A percentile compares a stretch with the other conserved stretches of the same genome.
phyloP scores from a whole-genome alignment of 2,888 invertebrate species.

The Tanytarsus gracilentus region DNA sequence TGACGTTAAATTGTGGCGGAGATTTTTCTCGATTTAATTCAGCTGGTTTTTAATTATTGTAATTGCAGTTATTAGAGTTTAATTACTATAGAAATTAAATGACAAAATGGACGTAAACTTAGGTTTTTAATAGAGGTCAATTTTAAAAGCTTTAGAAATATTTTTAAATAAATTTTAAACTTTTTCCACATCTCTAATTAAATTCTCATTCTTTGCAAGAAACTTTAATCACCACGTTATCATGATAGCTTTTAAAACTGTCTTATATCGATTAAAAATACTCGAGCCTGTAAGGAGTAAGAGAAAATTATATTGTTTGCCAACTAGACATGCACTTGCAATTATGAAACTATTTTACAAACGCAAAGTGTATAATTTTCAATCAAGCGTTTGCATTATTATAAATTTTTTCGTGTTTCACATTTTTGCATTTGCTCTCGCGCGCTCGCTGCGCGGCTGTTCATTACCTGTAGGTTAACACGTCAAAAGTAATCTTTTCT shows the following conservation, averaged over 20 bases:
- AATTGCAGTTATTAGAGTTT: too few species aligned
- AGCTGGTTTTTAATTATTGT: too few species aligned
- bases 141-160: too few species aligned
- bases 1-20: too few species aligned
- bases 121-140: too few species aligned
- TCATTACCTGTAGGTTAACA: slow-evolving; percentile 23
- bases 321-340: slow-evolving; percentile 24
- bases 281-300: background rate
- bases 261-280: background rate
- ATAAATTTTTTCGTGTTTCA: background rate
- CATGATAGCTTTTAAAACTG: background rate
- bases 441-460: background rate
- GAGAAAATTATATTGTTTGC: slow-evolving; percentile 21
- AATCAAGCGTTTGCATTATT: slow-evolving; percentile 25
- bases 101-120: too few species aligned
- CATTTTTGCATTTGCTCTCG: background rate
- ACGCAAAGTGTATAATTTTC: slow-evolving; percentile 24
- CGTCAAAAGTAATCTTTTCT: background rate
- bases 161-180: too few species aligned
- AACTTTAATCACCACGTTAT: background rate
- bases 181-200: background rate
- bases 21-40: too few species aligned
- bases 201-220: background rate
- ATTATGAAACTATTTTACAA: slow-evolving; percentile 25
- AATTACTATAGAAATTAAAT: too few species aligned